Evolutionary conservation across 2,797 vertebrate species (phyloP).

Genomic region (Acestrorhynchus altus): DNA sequence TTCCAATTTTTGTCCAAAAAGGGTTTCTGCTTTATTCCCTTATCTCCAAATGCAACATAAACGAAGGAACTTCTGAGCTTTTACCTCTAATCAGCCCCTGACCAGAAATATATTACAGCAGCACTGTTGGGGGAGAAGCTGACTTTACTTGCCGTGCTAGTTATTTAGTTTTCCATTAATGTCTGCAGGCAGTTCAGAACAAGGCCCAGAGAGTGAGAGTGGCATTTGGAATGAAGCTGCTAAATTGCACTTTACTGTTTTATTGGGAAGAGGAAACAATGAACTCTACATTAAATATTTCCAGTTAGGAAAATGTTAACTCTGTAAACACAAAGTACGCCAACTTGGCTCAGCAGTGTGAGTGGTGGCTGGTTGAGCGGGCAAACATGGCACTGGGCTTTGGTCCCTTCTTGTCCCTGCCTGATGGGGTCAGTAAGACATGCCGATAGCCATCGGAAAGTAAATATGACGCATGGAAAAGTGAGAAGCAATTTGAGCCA

Average conservation of each 20-base stretch:
- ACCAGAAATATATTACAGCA: conserved; percentile 49
- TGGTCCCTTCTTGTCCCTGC: conserved; percentile 17
- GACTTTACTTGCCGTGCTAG: conserved; percentile 55
- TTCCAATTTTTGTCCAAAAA: conserved; percentile 41
- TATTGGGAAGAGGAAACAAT: conserved; percentile 51
- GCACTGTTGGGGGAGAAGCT: conserved; percentile 37
- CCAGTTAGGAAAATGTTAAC: conserved; percentile 56
- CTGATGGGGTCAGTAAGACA: conserved; percentile 19
- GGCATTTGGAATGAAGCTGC: conserved; percentile 63
- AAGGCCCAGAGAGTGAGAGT: conserved; percentile 58
- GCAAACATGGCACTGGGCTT: not conserved
- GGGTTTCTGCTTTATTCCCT: conserved; percentile 33
- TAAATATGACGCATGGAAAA: conserved; percentile 53
- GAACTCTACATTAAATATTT: conserved; percentile 64
- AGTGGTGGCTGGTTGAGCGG: not conserved
- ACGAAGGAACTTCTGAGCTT: conserved; percentile 56
- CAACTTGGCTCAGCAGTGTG: conserved; percentile 5
- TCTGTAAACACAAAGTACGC: conserved; percentile 15
- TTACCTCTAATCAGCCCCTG: conserved; percentile 54
- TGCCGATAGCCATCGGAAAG: conserved; percentile 30
- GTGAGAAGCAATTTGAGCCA: conserved; percentile 49
- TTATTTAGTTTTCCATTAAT: conserved; percentile 73
- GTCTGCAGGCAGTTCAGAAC: conserved; percentile 59
- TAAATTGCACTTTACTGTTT: conserved; percentile 55
- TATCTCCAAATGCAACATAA: conserved; percentile 55